phyloP scores from a whole-genome alignment of 2,113 vertebrate genomes.

The Hemicordylus capensis region DNA sequence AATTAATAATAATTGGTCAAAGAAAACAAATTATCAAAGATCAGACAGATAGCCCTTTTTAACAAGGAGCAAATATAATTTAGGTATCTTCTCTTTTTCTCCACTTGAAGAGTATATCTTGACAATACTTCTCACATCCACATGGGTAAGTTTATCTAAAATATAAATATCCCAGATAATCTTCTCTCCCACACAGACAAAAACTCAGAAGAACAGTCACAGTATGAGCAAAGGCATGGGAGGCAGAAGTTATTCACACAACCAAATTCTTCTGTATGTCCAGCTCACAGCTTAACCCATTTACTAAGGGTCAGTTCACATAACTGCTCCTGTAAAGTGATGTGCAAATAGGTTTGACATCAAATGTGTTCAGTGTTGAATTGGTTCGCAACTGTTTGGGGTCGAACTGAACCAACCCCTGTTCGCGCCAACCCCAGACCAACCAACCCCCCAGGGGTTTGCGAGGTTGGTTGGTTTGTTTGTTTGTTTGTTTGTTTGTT shows the following conservation, averaged over 20 bases:
- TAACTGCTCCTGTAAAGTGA: background rate
- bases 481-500: no score
- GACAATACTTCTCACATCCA: background rate
- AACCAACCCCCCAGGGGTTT: no score
- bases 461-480: no score
- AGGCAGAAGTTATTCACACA: background rate
- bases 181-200: background rate
- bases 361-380: no score
- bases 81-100: constrained; percentile 40
- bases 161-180: background rate
- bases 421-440: no score
- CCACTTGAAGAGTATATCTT: constrained; percentile 9
- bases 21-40: constrained; percentile 9
- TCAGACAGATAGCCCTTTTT: constrained; percentile 13
- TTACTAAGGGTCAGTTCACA: background rate
- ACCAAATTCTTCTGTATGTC: background rate
- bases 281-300: background rate
- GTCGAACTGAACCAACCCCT: no score
- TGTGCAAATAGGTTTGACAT: no score
- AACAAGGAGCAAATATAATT: constrained; percentile 17
- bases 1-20: constrained; percentile 21
- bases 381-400: no score
- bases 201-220: no score
- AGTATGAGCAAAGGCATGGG: background rate
- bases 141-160: background rate